Base-by-base conservation (phyloP, 1,140 invertebrate genomes). In the Tetragonula clypearis region DNA sequence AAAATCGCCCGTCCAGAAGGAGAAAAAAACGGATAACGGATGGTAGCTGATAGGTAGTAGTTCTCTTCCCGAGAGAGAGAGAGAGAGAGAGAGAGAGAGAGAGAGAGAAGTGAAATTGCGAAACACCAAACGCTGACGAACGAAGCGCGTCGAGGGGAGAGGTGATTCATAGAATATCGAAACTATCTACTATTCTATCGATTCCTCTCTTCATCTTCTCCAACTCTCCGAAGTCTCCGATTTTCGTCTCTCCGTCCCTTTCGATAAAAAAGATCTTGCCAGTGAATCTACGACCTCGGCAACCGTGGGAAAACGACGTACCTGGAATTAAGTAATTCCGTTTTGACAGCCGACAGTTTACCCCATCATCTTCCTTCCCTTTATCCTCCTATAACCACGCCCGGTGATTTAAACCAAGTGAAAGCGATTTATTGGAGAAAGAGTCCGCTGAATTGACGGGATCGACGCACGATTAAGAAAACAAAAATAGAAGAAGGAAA, bases 301-400 rank as follows among this genome's bases (percentile, higher is more conserved):
- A n/a, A 26, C 14, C 41, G 6, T 49, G n/a, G 65, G 55, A 30
- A 58, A 83, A 83, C 73, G 81, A 83, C 69, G 65, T 73, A 53
- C 35, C 11, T 30, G 55, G 65, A 71, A 84, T 84, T 71, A 84
- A 84, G 66, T 84, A 84, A 84, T 84, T 84, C 78, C 65, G 23
- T 78, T 71, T 75, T 23, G 74, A 84, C 82, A 21, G 65, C 23
- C 65, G 74, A n/a, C 74, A 69, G 74, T 66, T 78, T 49, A 66
- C 66, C 41, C 6, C 71, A 78, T 84, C 69, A 71, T 26, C 69
- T 55, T 26, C 56, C 21, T 69, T 30, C 5, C 21, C 23, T 9
- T 23, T 23, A 1, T 5, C 19, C 21, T 62, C 11, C 60, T n/a
- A 23, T n/a, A n/a, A 23, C 23, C 60, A 23, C 30, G 5, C 23